Evolutionary conservation across 2,113 vertebrate species (phyloP).

Genomic region (Trichechus manatus): DNA sequence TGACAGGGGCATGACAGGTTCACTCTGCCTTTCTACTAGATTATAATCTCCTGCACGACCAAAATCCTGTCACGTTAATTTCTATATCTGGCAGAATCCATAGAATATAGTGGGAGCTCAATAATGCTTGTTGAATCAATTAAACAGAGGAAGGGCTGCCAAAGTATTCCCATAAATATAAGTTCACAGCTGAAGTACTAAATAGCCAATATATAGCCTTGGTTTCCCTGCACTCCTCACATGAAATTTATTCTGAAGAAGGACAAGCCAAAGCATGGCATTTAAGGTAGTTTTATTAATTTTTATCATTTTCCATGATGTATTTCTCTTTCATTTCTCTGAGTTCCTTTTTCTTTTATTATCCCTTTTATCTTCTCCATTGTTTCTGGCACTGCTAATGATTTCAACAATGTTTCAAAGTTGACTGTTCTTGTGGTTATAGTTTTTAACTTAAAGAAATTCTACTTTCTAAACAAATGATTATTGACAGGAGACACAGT

Average conservation of each 20-base stretch:
- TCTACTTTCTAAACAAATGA: neutral
- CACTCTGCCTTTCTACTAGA: accelerated
- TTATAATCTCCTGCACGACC: neutral
- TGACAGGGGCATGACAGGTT: neutral
- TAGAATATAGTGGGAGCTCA: neutral
- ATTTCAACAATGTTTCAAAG: neutral
- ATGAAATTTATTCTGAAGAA: neutral
- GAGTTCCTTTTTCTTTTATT: too few species aligned
- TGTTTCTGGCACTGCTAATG: neutral
- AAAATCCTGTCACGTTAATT: neutral
- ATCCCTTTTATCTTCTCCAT: neutral
- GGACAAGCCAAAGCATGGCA: neutral
- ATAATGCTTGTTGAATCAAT: neutral
- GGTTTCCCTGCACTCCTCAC: neutral
- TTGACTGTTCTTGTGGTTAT: neutral
- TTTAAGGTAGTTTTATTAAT: neutral
- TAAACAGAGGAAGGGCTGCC: neutral
- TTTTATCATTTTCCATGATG: neutral
- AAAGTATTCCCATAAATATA: neutral
- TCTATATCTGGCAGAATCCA: neutral
- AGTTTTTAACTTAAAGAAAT: neutral
- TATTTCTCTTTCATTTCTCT: too few species aligned
- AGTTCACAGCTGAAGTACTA: neutral
- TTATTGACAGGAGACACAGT: neutral
- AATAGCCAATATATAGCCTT: neutral